Conservation (phyloP, 2,113 vertebrate species). For the Phrynosoma platyrhinos region DNA sequence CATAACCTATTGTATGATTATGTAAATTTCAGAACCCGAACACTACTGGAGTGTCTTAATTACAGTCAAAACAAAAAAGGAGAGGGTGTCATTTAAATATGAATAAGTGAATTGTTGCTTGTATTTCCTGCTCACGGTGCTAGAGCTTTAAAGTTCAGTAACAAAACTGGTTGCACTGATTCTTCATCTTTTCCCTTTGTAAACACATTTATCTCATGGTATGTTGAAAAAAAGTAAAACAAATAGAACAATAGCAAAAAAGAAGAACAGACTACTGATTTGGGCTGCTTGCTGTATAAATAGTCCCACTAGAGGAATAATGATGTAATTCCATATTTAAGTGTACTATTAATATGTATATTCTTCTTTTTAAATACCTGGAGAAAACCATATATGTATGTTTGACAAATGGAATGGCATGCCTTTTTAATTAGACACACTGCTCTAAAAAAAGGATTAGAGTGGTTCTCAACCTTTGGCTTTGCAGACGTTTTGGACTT, state of each 20-base stretch:
- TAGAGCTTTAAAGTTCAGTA: constrained; percentile 71
- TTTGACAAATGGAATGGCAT: constrained; percentile 5
- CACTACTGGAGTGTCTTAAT: constrained; percentile 84
- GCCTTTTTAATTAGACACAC: constrained; percentile 17
- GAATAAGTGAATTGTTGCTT: constrained; percentile 79
- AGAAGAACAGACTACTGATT: not conserved
- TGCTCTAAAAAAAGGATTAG: not conserved
- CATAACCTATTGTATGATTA: constrained; percentile 84
- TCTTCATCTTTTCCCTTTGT: constrained; percentile 50
- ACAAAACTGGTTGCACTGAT: constrained; percentile 58
- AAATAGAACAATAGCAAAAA: not conserved
- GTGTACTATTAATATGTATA: not conserved
- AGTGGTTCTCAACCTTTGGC: no score
- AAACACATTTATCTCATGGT: constrained; percentile 32
- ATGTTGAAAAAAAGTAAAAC: constrained; percentile 37
- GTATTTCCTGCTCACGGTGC: constrained; percentile 77
- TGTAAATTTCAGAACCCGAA: constrained; percentile 83
- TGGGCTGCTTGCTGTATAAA: constrained; percentile 4
- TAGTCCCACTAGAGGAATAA: constrained; percentile 45
- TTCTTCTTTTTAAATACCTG: constrained; percentile 38
- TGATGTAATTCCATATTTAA: constrained; percentile 42
- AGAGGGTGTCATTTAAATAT: constrained; percentile 81
- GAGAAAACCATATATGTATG: constrained; percentile 21
- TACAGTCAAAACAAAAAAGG: constrained; percentile 77
- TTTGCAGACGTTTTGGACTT: no score